Base-by-base conservation (phyloP, 2,888 invertebrate species). In the Phlogophora meticulosa region DNA sequence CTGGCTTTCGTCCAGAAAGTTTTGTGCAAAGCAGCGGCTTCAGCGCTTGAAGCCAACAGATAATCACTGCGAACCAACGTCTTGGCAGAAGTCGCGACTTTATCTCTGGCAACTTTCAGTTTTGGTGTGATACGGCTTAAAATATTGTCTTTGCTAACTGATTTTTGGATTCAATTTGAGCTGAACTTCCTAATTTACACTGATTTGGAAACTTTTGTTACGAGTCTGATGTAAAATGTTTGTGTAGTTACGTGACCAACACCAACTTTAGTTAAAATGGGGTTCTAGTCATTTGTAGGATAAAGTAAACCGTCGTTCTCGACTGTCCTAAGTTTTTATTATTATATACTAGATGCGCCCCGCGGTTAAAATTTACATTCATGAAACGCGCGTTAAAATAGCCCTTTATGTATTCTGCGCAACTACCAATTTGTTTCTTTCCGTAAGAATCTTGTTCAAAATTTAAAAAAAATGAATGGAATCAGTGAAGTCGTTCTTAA, bases 71-170 rank as follows among this genome's bases (percentile, higher is more conserved):
- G 43, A 60, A 69, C 68, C 76, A 68, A 66, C 51, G 65, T 81
- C 69, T 81, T 81, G 81, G 81, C 81, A 81, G 74, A 70, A 70
- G 58, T 62, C 55, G 42, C 24, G 62, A 77, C 72, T 75, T 77
- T 79, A 81, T 81, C 81, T 70, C 28, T 45, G 24, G 15, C 58
- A 36, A 71, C 59, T 76, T 78, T 78, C 63, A 76, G 78, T 76
- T 81, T 65, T 76, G 56, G 49, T 63, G 63, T 57, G 67, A 71
- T 58, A 65, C 17, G 22, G 13, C 42, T 76, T 66, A 58, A 76
- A 53, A 76, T 75, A 61, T 55, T 61, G 72, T 72, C 45, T 58
- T 38, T 53, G 45, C 34, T 65, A 76, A 71, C 59, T 66, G 76
- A 72, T 76, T 76, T 72, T 61, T 43, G 17, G 36, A 49, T 45